Evolutionary conservation across 2,888 invertebrate genomes (phyloP), one percentile per base, ranked within the genome.

Genomic region (Tetranychus truncatus): DNA sequence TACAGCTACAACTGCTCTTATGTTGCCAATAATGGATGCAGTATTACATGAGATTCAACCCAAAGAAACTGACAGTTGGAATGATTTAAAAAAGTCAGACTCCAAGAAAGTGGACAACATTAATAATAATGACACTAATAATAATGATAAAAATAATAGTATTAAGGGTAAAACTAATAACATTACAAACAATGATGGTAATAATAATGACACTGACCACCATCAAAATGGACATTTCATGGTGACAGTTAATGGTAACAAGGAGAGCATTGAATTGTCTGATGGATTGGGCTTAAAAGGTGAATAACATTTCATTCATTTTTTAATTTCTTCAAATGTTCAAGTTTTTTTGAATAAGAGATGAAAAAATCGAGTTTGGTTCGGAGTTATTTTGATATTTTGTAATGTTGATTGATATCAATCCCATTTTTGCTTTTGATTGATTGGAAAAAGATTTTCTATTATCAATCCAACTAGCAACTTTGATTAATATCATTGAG

Each of bases 1-100:
- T 66, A 75, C 76, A 21, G 77, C 77, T 7, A 75, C 77, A n/a
- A 77, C 77, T 9, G 77, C 77, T 44, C 77, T 77, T 77, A 75
- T 77, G 20, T 45, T 77, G 44, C 77, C 77, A 6, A 77, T 77
- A 34, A 77, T 77, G 24, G 75, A 77, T 73, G 77, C 77, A 6
- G 77, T 77, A 6, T 45, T 73, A 34, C 55, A 67, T 11, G 76
- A 77, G 72, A 18, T 77, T 8, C 46, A 72, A 4, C 67, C 76
- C 1, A 45, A 55, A 55, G 55, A 55, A 15, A 55, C 15, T 55
- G 55, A 55, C 55, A 9, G 15, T 55, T 55, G 55, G 55, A 15
- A 3, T 15, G 55, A 55, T 55, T 15, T 55, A 15, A 55, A 55
- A 55, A 55, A 55, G 7, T 15, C 15, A 6, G 55, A 55, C 2